These are phyloP conservation scores for Odontamblyopus lacepedii DNA, from an alignment of 2,797 vertebrate species.

Conservation along the genomic window DNA sequence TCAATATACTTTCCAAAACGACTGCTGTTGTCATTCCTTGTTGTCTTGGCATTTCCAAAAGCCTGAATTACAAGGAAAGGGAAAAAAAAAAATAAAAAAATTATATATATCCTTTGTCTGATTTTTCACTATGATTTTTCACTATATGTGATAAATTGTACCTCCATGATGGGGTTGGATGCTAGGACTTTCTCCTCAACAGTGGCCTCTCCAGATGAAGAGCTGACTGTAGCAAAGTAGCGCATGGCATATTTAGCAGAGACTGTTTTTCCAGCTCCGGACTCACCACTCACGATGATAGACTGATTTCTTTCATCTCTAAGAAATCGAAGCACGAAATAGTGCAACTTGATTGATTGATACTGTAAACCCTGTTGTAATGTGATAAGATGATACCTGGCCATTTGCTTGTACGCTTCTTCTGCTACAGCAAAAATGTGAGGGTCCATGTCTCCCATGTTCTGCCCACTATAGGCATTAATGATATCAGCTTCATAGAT, in stretches of 20 bases:
- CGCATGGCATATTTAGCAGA: conserved; percentile 98
- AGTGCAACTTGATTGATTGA: neutral
- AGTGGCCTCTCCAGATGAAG: conserved; percentile 85
- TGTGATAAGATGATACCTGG: conserved; percentile 79
- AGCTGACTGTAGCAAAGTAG: conserved; percentile 95
- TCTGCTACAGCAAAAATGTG: conserved; percentile 98
- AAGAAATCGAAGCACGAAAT: conserved; percentile 26
- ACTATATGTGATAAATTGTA: conserved; percentile 46
- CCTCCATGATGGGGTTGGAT: conserved; percentile 99
- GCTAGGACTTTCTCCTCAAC: conserved; percentile 93
- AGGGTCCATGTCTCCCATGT: conserved; percentile 98
- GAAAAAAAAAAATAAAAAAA: no score
- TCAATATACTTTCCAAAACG: conserved; percentile 98
- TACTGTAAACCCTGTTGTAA: neutral
- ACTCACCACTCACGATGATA: conserved; percentile 97
- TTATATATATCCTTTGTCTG: neutral
- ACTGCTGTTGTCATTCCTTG: conserved; percentile 98
- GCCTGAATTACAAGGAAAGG: conserved; percentile 74
- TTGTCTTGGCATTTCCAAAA: conserved; percentile 97
- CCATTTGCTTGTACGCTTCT: conserved; percentile 97
- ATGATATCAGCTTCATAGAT: conserved; percentile 97
- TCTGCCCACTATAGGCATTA: conserved; percentile 93
- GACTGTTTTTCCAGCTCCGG: conserved; percentile 97
- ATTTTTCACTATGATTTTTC: neutral
- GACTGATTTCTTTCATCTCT: conserved; percentile 96